Percentiles rank a stretch among this genome's conserved stretches.
These are phyloP conservation scores for Tinamus major DNA, from an alignment of 2,797 vertebrate genomes.

Conservation along the genomic window DNA sequence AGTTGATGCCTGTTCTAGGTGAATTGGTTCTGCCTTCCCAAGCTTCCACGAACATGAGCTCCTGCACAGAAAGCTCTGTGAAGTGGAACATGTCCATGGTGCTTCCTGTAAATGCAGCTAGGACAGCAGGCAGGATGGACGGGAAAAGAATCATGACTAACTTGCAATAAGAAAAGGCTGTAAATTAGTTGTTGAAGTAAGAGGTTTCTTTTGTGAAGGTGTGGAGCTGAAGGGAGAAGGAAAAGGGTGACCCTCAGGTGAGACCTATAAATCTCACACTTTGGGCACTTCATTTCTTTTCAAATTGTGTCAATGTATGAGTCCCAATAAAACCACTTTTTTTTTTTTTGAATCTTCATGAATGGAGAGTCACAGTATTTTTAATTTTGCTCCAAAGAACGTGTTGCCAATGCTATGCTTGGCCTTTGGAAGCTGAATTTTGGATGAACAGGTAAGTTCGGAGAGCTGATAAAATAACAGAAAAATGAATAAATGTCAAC, in stretches of 20 bases:
- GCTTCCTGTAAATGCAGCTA: background rate
- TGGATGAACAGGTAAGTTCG: background rate
- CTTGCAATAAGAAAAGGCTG: background rate
- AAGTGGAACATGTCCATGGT: background rate
- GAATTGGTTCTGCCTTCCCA: slow-evolving; percentile 10
- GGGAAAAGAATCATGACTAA: background rate
- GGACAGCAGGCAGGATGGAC: background rate
- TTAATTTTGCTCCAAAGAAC: background rate
- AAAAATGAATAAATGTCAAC: slow-evolving; percentile 46
- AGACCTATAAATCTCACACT: rapidly evolving
- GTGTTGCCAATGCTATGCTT: background rate
- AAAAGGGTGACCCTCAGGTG: background rate
- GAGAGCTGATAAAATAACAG: background rate
- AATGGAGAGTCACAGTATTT: background rate
- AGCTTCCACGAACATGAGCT: background rate
- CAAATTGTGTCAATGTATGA: background rate
- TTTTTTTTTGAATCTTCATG: background rate
- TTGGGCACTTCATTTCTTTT: background rate
- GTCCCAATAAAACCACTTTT: background rate
- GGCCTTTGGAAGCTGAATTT: background rate
- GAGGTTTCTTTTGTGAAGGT: background rate
- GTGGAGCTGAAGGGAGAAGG: background rate
- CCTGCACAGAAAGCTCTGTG: background rate
- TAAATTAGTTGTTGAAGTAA: background rate
- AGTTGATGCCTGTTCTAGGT: background rate